Base-by-base conservation (phyloP, 1,140 invertebrate genomes). In the Brachionus plicatilis region DNA sequence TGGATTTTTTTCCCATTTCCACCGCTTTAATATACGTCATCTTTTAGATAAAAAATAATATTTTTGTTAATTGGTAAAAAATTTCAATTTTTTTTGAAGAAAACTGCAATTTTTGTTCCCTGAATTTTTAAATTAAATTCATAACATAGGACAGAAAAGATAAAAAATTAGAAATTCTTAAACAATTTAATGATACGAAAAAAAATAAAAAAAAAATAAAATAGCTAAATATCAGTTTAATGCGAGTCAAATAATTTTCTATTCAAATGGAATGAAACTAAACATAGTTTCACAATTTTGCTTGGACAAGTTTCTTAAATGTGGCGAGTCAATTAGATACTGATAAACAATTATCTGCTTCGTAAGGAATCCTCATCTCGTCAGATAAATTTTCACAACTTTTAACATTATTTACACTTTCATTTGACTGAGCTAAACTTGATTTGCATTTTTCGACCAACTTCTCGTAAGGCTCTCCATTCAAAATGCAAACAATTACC, bases 401-500 rank as follows among this genome's bases (percentile, higher is more conserved):
- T 60, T 60, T 60, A 17, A 60, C 14, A 72, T 41, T 72, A 41
- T 43, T 72, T 72, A 41, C 41, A 41, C 17, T 72, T 43, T 41
- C 37, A 43, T 41, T 72, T 72, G 68, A 33, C 33, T 41, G 29
- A 20, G 9, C 68, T 9, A 72, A 72, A 72, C 68, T 72, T 17
- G 68, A 72, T 24, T 87, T 85, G 86, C 91, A 91, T 82, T 87
- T 87, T 33, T 86, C 87, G 9, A 88, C 88, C 37, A 95, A 89
- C 84, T 94, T 91, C 65, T 92, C 92, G 87, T 94, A 95, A 12
- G 93, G 91, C 85, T 92, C 92, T 45, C 93, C 93, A 60, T 94
- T 93, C 3, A 94, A 89, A 27, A 95, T 92, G 88, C 94, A 94
- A 8, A 97, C 92, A 8, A 98, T 90, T 65, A 97, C 91, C 0